Base-by-base conservation (phyloP, 2,888 invertebrate genomes). In the Trichogramma evanescens region DNA sequence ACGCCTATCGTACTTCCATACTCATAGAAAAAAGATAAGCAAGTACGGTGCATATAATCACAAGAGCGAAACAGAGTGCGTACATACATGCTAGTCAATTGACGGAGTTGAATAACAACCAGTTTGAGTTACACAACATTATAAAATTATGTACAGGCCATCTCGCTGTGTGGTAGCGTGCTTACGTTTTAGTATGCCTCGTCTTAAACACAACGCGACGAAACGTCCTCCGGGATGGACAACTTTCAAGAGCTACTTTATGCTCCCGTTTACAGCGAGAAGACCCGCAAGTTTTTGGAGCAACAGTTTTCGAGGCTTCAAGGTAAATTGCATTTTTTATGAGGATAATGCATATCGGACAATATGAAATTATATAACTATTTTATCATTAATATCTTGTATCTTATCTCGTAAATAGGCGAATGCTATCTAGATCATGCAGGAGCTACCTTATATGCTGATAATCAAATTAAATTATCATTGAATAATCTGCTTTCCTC, bases 361-460 rank as follows among this genome's bases (percentile, higher is more conserved):
- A 8, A 49, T 42, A 6, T 26, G 42, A 6, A 38, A 5, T 45
- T 50, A 10, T 4, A 26, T 43, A 50, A 50, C 7, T 50, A 45
- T 44, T 50, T 9, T 45, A 9, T 54, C 4, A 40, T n/a, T 50
- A n/a, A 56, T 4, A 8, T 39, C n/a, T 9, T 46, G 7, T 52
- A 42, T 44, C 44, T 44, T 41, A 46, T 45, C 43, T 48, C 13
- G 13, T 42, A 9, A 26, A 41, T 58, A 89, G 90, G 82, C 62
- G 83, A 83, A 70, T 86, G 84, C 70, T 96, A 95, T 77, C 81
- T 96, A 71, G 96, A 96, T 77, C 92, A 95, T 83, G 90, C 91
- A 46, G 95, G 94, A 6, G 84, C 94, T 8, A 87, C 91, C 6
- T 78, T 95, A 54, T 95, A 93, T 74, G 86, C 92, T 5, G 83